A percentile compares a stretch with the other conserved stretches of the same genome.
Evolutionary conservation across 2,113 vertebrate species (phyloP).

Genomic region (Apodemus speciosus): DNA sequence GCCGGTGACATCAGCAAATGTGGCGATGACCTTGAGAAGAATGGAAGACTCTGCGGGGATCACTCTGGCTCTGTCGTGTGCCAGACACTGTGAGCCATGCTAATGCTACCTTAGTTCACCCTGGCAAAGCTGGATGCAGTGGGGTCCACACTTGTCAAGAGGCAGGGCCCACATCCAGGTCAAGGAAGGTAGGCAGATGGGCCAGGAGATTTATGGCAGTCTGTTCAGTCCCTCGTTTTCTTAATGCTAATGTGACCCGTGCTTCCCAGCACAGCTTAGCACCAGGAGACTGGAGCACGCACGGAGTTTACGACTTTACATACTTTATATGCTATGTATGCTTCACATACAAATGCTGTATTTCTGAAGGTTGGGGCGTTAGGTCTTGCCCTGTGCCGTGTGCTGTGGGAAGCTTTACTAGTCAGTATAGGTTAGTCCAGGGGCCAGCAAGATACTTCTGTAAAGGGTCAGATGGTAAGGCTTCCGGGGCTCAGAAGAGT

Average conservation of each 20-base stretch:
- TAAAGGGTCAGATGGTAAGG: neutral
- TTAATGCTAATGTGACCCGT: neutral
- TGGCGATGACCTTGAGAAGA: neutral
- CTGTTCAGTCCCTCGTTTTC: neutral
- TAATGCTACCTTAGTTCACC: neutral
- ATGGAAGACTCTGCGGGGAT: neutral
- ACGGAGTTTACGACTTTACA: fast-evolving
- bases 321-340: no score
- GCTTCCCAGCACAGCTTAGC: neutral
- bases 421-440: neutral
- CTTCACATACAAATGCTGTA: neutral
- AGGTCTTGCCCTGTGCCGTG: neutral
- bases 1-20: neutral
- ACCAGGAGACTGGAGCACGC: neutral
- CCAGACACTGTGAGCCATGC: neutral
- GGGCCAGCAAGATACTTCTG: neutral
- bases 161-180: neutral
- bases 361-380: neutral
- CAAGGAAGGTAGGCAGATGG: neutral
- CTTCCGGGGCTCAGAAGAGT: neutral
- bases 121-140: neutral
- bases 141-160: neutral
- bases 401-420: neutral
- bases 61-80: neutral
- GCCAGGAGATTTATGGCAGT: neutral